phyloP scores from a whole-genome alignment of 2,113 vertebrate genomes.

The Percina caprodes region DNA sequence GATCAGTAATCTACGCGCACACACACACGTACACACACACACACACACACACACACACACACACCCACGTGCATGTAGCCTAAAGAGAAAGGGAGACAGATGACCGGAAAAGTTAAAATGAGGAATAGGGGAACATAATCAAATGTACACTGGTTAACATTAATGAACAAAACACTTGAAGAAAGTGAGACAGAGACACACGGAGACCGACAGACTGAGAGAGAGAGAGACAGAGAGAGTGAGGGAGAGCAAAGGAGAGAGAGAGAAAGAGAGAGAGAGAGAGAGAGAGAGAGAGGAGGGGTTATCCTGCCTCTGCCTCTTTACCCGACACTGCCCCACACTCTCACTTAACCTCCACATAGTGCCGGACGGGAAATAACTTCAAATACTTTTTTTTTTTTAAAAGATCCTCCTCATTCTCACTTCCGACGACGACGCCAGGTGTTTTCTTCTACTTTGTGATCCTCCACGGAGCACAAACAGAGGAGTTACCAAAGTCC shows the following conservation, averaged over 20 bases:
- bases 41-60: too few species aligned
- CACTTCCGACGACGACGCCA: slow-evolving; percentile 86
- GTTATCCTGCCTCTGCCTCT: slow-evolving; percentile 69
- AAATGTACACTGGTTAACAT: neutral
- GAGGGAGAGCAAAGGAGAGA: too few species aligned
- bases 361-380: slow-evolving; percentile 92
- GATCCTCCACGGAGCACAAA: slow-evolving; percentile 36
- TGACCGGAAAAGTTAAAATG: neutral
- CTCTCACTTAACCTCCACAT: slow-evolving; percentile 90
- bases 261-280: slow-evolving; percentile 29
- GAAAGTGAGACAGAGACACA: slow-evolving; percentile 16
- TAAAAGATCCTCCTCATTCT: slow-evolving; percentile 66
- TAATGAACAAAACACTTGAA: neutral
- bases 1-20: neutral
- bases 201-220: slow-evolving; percentile 2
- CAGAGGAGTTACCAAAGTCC: slow-evolving; percentile 84
- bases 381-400: slow-evolving; percentile 88
- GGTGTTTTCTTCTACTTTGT: slow-evolving; percentile 74
- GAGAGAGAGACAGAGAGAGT: too few species aligned
- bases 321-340: slow-evolving; percentile 68
- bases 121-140: neutral
- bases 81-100: neutral
- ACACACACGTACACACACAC: too few species aligned
- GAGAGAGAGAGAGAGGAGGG: slow-evolving; percentile 56
- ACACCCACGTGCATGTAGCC: too few species aligned